A percentile compares a stretch with the other conserved stretches of the same genome.
phyloP scores from a whole-genome alignment of 2,113 vertebrate genomes.

The Falco punctatus region DNA sequence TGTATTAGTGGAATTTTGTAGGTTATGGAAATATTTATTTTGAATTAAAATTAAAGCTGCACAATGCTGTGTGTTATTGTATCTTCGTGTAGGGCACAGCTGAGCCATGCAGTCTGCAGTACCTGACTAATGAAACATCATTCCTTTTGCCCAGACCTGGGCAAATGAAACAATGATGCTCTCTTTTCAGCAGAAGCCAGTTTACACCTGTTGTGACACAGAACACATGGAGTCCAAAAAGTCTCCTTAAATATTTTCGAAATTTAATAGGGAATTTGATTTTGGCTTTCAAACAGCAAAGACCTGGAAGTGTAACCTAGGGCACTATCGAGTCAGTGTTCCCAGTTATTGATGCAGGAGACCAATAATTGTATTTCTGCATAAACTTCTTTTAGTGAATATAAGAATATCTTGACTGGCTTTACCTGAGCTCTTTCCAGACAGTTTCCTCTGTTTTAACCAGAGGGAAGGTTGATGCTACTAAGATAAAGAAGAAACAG shows the following conservation, averaged over 20 bases:
- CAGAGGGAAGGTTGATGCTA: neutral
- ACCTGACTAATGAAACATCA: neutral
- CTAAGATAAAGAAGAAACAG: neutral
- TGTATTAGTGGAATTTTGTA: conserved; percentile 56
- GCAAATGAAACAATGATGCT: neutral
- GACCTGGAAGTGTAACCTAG: neutral
- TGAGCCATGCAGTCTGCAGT: neutral
- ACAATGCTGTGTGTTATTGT: neutral
- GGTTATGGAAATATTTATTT: conserved; percentile 66
- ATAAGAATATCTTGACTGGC: neutral
- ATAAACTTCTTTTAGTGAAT: neutral
- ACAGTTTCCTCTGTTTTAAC: neutral
- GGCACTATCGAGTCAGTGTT: neutral
- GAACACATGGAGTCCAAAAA: neutral
- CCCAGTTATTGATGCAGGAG: neutral
- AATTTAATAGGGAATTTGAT: neutral
- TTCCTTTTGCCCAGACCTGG: neutral
- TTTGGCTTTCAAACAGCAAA: neutral
- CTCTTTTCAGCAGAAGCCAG: neutral
- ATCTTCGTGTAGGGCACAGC: neutral
- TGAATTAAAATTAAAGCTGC: conserved; percentile 58
- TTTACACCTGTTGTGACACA: neutral
- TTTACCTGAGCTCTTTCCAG: neutral
- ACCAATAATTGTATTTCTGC: neutral
- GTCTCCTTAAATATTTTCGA: neutral